Percentiles rank a stretch among this genome's conserved stretches.
Conservation (phyloP, 2,888 invertebrate species). For the Mythimna albipuncta region DNA sequence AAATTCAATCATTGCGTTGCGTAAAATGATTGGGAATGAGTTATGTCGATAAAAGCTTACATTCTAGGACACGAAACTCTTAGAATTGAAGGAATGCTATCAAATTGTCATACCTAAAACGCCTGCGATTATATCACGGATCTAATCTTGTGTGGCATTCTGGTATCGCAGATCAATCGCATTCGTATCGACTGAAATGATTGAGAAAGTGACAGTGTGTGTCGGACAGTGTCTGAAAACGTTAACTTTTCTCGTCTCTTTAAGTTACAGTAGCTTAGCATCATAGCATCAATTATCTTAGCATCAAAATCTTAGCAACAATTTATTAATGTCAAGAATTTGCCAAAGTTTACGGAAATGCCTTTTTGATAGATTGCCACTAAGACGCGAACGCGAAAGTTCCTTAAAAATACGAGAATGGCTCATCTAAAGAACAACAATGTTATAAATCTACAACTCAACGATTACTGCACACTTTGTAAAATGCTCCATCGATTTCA, state of each 20-base stretch:
- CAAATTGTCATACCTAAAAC: not conserved
- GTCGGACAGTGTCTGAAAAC: constrained; percentile 2
- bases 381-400: no score
- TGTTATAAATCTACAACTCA: not conserved
- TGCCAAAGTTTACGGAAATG: no score
- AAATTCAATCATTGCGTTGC: not conserved
- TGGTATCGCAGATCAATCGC: constrained; percentile 28
- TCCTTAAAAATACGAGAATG: no score
- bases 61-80: not conserved
- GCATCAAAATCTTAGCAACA: no score
- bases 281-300: no score
- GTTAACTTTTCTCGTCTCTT: no score
- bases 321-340: no score
- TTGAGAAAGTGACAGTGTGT: constrained; percentile 23
- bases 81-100: constrained; percentile 22
- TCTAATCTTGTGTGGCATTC: constrained; percentile 28
- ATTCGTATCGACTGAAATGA: constrained; percentile 24
- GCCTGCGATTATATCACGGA: not conserved
- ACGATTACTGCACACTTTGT: constrained; percentile 21
- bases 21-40: not conserved
- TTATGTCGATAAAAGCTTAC: not conserved
- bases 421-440: not conserved
- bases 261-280: no score
- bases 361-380: no score
- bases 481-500: constrained; percentile 44